A percentile compares a stretch with the other conserved stretches of the same genome.
phyloP scores from a whole-genome alignment of 2,888 invertebrate species.

The Sicus ferrugineus region DNA sequence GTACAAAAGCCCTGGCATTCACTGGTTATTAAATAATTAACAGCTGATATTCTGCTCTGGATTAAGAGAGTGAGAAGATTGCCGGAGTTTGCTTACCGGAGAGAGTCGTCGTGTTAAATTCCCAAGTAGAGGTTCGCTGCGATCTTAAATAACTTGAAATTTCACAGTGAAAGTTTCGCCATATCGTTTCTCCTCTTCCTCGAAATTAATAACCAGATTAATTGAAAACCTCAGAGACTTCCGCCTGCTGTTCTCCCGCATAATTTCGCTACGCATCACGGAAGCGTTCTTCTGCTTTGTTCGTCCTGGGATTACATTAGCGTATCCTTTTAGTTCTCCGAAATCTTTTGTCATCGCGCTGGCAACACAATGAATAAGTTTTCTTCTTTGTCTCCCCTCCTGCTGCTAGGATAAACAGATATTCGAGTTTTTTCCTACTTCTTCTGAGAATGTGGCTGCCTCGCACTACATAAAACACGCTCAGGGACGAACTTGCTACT shows the following conservation, averaged over 20 bases:
- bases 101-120: not conserved
- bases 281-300: no score
- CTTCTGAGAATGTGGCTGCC: not conserved
- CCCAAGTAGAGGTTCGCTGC: not conserved
- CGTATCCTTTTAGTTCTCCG: no score
- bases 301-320: no score
- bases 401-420: not conserved
- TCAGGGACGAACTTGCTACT: conserved; percentile 7
- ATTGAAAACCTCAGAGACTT: no score
- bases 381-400: not conserved
- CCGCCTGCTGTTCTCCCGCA: no score
- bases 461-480: not conserved
- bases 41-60: no score
- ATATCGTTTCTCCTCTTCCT: not conserved
- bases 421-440: not conserved
- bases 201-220: not conserved
- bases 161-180: not conserved
- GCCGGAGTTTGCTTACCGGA: not conserved
- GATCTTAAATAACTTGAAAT: not conserved
- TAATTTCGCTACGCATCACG: no score
- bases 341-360: no score
- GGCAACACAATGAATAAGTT: not conserved
- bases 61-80: no score
- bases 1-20: no score
- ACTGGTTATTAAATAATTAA: no score